These are phyloP conservation scores for Anoplophora glabripennis DNA, from an alignment of 1,140 invertebrate genomes.

Conservation along the genomic window DNA sequence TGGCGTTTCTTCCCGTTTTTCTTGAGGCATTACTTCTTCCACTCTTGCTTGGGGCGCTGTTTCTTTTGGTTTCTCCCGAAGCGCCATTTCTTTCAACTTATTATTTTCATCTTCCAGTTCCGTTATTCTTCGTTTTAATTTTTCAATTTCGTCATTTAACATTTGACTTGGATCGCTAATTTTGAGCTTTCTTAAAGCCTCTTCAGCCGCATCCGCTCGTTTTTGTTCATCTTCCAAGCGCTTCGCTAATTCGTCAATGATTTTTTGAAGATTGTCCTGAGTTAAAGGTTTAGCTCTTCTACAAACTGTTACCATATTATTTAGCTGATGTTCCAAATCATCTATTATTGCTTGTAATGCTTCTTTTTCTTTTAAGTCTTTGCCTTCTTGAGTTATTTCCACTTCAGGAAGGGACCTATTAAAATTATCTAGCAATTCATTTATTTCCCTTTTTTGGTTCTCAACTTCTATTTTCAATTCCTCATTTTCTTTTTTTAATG, in stretches of 20 bases:
- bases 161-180: conserved; percentile 25
- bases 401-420: conserved; percentile 10
- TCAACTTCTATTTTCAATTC: conserved; percentile 28
- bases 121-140: conserved; percentile 16
- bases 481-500: conserved; percentile 28
- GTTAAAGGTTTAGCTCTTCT: conserved; percentile 4
- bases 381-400: conserved; percentile 12
- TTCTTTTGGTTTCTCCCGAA: neutral
- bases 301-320: conserved; percentile 7
- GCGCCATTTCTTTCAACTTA: neutral
- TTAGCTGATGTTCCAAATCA: conserved; percentile 29
- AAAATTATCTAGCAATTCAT: conserved; percentile 23
- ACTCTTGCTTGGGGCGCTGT: too few species aligned
- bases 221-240: conserved; percentile 30
- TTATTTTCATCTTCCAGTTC: conserved; percentile 21
- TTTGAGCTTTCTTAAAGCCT: conserved; percentile 21
- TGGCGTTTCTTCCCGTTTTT: conserved; percentile 11
- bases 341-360: conserved; percentile 24
- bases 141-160: conserved; percentile 22
- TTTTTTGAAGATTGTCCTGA: conserved; percentile 19
- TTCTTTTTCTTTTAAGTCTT: conserved; percentile 22
- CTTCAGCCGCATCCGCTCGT: conserved; percentile 25
- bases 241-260: conserved; percentile 27
- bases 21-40: conserved; percentile 11
- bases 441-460: conserved; percentile 20